These are phyloP conservation scores for Neopipo cinnamomea DNA, from an alignment of 2,113 vertebrate genomes.

Conservation along the genomic window DNA sequence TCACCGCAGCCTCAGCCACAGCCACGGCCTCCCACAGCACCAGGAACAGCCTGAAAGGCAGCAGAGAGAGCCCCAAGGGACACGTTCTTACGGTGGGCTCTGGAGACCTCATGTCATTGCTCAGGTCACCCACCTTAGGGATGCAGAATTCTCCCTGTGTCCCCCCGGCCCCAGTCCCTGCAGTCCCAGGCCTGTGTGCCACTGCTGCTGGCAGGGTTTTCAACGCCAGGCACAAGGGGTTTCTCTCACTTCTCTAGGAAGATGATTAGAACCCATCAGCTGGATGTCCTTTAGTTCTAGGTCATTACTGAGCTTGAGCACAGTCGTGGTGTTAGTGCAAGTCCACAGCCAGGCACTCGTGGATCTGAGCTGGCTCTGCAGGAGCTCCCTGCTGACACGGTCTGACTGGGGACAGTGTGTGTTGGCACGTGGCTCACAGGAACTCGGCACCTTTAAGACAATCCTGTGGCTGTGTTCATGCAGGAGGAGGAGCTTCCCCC, in stretches of 20 bases:
- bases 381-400: neutral
- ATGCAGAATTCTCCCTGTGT: neutral
- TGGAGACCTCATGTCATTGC: neutral
- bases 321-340: neutral
- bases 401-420: neutral
- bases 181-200: neutral
- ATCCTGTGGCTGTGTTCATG: neutral
- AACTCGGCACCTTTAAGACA: conserved; percentile 40
- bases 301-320: neutral
- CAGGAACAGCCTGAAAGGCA: neutral
- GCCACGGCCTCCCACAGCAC: neutral
- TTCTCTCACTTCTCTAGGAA: neutral
- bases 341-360: neutral
- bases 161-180: neutral
- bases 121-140: neutral
- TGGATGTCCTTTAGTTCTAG: neutral
- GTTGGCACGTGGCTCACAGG: neutral
- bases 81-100: neutral
- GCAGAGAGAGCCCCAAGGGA: neutral
- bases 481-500: conserved; percentile 21
- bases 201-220: neutral
- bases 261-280: neutral
- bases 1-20: neutral
- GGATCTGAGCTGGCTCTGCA: neutral
- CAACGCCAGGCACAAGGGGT: neutral